Percentiles rank a stretch among this genome's conserved stretches.
Conservation (phyloP, 35 echinoderm and acorn worm genomes). For the Hemicentrotus pulcherrimus region DNA sequence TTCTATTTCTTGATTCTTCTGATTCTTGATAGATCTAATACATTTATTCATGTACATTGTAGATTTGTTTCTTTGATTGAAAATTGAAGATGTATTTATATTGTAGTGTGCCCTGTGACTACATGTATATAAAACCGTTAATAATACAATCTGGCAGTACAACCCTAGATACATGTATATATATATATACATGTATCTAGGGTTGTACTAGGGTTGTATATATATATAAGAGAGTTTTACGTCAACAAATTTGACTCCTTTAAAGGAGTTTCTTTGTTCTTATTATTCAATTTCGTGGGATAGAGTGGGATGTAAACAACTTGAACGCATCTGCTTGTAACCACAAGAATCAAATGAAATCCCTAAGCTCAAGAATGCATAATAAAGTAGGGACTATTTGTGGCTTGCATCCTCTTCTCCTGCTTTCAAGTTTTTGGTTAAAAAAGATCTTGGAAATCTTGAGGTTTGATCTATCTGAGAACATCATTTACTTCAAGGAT, state of each 20-base stretch:
- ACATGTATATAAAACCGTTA: no score
- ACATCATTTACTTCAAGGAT: not conserved
- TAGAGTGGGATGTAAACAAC: not conserved
- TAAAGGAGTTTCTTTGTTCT: not conserved
- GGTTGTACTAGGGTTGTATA: no score
- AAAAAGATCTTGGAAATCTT: not conserved
- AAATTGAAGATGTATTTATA: no score
- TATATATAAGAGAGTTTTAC: not conserved
- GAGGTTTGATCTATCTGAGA: not conserved
- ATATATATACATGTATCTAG: no score
- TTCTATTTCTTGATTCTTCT: no score
- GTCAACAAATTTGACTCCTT: not conserved
- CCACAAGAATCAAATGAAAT: slow-evolving; percentile 6
- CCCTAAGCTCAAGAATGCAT: slow-evolving; percentile 1
- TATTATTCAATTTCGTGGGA: not conserved
- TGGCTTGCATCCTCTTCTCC: not conserved
- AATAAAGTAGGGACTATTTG: not conserved
- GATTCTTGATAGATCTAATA: no score
- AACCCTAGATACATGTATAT: no score
- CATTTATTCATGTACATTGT: no score
- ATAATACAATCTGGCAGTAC: no score
- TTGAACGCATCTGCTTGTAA: not conserved
- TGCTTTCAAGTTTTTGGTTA: not conserved
- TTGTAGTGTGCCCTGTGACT: no score
- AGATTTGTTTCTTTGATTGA: no score